These are phyloP conservation scores for Cuculus canorus DNA, from an alignment of 2,797 vertebrate species.

Conservation along the genomic window DNA sequence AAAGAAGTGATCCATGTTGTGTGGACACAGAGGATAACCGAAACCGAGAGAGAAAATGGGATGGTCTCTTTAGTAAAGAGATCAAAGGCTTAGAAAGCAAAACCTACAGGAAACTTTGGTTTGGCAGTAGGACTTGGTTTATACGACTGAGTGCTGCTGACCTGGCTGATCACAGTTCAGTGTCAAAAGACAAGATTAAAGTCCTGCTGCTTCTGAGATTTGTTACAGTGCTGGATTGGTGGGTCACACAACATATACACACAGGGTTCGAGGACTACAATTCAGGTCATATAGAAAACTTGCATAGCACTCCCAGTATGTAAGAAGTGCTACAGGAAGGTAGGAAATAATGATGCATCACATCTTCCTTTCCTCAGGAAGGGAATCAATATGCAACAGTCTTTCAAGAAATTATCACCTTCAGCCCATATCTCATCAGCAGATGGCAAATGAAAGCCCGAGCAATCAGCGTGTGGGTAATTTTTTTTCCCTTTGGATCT, in stretches of 20 bases:
- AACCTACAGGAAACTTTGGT: neutral
- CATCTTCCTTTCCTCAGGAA: constrained; percentile 1
- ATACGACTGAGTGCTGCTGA: neutral
- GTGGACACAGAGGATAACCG: neutral
- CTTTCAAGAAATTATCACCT: constrained; percentile 32
- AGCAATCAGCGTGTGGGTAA: constrained; percentile 7
- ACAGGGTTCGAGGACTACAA: neutral
- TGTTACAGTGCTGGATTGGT: neutral
- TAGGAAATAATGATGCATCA: neutral
- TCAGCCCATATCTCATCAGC: constrained; percentile 17
- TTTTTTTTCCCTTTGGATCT: neutral
- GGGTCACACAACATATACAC: neutral
- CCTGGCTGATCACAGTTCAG: neutral
- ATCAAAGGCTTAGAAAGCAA: neutral
- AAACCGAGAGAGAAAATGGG: neutral
- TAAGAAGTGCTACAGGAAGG: neutral
- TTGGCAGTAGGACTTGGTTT: neutral
- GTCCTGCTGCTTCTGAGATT: neutral
- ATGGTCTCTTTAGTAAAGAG: neutral
- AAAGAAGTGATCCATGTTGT: neutral
- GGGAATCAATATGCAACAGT: neutral
- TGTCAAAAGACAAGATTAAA: neutral
- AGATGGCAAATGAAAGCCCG: constrained; percentile 9
- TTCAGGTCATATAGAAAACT: neutral
- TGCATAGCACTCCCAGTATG: neutral